Conservation (phyloP, 1,140 invertebrate species). For the Conus betulinus region DNA sequence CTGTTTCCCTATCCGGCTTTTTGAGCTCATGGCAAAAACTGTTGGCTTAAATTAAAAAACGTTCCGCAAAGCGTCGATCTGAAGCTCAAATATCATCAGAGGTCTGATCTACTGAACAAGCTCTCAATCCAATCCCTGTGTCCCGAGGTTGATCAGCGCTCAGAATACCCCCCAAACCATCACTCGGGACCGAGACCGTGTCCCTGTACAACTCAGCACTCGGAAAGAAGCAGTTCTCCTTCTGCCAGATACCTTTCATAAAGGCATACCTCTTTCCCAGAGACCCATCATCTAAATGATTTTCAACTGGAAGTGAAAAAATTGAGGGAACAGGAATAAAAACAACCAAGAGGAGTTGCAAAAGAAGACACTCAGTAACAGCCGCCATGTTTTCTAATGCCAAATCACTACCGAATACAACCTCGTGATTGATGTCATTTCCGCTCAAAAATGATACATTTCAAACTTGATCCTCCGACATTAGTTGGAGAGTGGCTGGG, state of each 20-base stretch:
- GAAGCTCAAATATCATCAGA: not conserved
- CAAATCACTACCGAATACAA: slow-evolving; percentile 30
- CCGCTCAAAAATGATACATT: too few species aligned
- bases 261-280: not conserved
- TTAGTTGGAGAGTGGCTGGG: too few species aligned
- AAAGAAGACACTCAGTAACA: not conserved
- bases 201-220: not conserved
- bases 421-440: too few species aligned
- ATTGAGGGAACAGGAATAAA: not conserved
- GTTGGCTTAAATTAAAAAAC: not conserved
- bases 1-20: too few species aligned
- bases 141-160: too few species aligned
- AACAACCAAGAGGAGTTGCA: not conserved
- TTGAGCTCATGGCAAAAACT: not conserved
- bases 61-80: not conserved
- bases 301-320: not conserved
- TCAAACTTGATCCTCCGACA: too few species aligned
- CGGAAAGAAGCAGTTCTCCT: not conserved
- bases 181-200: too few species aligned
- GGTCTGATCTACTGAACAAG: not conserved
- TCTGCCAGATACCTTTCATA: not conserved
- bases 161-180: too few species aligned
- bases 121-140: too few species aligned
- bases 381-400: slow-evolving; percentile 19
- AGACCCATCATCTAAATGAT: not conserved